phyloP scores from a whole-genome alignment of 1,140 invertebrate species.

The Conopomorpha cramerella region DNA sequence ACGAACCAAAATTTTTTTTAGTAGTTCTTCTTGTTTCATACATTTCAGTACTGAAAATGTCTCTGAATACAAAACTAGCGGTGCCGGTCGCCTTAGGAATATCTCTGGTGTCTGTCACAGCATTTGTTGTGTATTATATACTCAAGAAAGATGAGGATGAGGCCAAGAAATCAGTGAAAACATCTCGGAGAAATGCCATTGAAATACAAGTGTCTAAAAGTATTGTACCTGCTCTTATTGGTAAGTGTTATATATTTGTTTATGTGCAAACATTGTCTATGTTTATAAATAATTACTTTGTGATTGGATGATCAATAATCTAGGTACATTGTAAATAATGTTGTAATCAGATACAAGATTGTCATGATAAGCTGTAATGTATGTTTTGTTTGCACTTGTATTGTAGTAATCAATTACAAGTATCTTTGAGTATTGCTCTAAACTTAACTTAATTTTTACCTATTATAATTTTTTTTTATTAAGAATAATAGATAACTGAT shows the following conservation, averaged over 20 bases:
- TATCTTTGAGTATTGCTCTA: too few species aligned
- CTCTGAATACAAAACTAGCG: constrained; percentile 26
- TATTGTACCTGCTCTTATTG: constrained; percentile 42
- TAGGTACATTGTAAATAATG: too few species aligned
- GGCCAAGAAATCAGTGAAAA: constrained; percentile 21
- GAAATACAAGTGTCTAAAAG: constrained; percentile 41
- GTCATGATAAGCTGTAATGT: too few species aligned
- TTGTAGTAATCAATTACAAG: too few species aligned
- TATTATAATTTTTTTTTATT: too few species aligned
- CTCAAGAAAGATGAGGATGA: constrained; percentile 41
- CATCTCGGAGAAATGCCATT: constrained; percentile 30
- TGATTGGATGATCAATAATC: too few species aligned
- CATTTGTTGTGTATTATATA: constrained; percentile 43
- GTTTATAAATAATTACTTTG: too few species aligned
- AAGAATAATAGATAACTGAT: too few species aligned
- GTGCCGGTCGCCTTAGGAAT: constrained; percentile 35
- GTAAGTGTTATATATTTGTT: constrained; percentile 16
- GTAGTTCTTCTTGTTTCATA: neutral
- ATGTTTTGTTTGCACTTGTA: too few species aligned
- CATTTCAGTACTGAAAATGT: constrained; percentile 18
- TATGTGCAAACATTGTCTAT: neutral
- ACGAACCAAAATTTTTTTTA: neutral
- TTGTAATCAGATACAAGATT: too few species aligned
- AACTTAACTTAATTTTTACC: too few species aligned
- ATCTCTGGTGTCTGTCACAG: constrained; percentile 37